Conservation (phyloP, 2,888 invertebrate species). For the Acrobasis consociella region DNA sequence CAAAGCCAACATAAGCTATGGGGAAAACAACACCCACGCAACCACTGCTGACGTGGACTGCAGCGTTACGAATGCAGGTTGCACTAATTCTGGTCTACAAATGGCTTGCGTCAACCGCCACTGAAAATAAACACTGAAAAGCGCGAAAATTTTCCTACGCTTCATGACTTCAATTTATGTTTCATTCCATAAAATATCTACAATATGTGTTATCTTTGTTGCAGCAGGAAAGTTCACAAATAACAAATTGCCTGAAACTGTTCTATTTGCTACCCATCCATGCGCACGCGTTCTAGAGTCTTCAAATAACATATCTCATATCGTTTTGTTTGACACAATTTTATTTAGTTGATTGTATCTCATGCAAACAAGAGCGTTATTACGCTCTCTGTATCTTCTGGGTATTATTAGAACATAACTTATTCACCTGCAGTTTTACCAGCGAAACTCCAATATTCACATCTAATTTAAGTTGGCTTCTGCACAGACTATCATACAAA, state of each 20-base stretch:
- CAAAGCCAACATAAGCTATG: conserved; percentile 51
- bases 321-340: too few relatives aligned
- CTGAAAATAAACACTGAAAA: conserved; percentile 26
- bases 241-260: not conserved
- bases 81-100: conserved; percentile 46
- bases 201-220: not conserved
- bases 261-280: not conserved
- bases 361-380: too few relatives aligned
- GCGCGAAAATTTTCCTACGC: conserved; percentile 17
- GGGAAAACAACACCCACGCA: conserved; percentile 62
- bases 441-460: too few relatives aligned
- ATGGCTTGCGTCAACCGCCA: conserved; percentile 28
- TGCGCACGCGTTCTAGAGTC: not conserved
- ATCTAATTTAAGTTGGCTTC: too few relatives aligned
- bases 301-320: not conserved
- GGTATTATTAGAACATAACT: too few relatives aligned
- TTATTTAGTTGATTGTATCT: too few relatives aligned
- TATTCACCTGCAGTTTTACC: too few relatives aligned
- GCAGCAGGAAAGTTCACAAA: not conserved
- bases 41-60: conserved; percentile 50
- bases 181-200: not conserved
- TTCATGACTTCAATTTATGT: not conserved
- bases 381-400: too few relatives aligned
- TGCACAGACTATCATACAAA: too few relatives aligned
- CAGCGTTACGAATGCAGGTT: conserved; percentile 50